These are phyloP conservation scores for Drosophila biarmipes DNA, from an alignment of 1,140 invertebrate species.

Conservation along the genomic window DNA sequence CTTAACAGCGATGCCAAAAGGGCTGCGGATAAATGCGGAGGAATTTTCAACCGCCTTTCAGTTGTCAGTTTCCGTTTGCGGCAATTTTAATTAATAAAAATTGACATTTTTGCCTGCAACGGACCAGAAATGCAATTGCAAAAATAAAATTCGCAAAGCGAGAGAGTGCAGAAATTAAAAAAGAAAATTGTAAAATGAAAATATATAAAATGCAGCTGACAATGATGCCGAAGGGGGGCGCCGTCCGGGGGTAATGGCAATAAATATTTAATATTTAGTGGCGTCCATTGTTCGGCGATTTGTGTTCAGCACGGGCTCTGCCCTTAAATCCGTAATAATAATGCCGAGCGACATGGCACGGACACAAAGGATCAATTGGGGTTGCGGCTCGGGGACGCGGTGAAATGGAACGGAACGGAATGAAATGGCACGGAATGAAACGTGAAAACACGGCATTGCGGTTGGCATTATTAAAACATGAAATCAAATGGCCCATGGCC, in stretches of 20 bases:
- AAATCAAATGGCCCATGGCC: slow-evolving; percentile 37
- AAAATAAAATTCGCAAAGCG: slow-evolving; percentile 7
- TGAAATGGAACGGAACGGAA: slow-evolving; percentile 33
- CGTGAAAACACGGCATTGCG: slow-evolving; percentile 57
- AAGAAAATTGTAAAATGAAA: slow-evolving; percentile 1
- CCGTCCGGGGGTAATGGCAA: slow-evolving; percentile 4
- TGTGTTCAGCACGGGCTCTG: slow-evolving; percentile 2
- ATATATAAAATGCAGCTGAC: slow-evolving; percentile 27
- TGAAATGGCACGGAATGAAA: slow-evolving; percentile 60
- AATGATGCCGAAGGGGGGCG: neutral
- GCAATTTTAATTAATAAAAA: slow-evolving; percentile 60
- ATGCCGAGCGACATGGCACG: slow-evolving; percentile 51
- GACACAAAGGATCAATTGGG: slow-evolving; percentile 34
- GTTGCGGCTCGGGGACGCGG: neutral
- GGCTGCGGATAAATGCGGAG: slow-evolving; percentile 11
- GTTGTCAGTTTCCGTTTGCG: slow-evolving; percentile 53
- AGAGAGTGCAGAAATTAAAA: neutral
- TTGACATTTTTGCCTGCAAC: slow-evolving; percentile 34
- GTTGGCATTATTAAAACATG: slow-evolving; percentile 58
- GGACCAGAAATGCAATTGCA: slow-evolving; percentile 33
- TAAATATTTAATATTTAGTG: slow-evolving; percentile 66
- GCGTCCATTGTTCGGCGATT: slow-evolving; percentile 39
- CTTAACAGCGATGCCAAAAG: neutral
- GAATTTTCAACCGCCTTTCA: slow-evolving; percentile 38
- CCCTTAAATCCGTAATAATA: slow-evolving; percentile 49